These are phyloP conservation scores for Chrysolina haemoptera DNA, from an alignment of 2,888 invertebrate species.

Conservation along the genomic window DNA sequence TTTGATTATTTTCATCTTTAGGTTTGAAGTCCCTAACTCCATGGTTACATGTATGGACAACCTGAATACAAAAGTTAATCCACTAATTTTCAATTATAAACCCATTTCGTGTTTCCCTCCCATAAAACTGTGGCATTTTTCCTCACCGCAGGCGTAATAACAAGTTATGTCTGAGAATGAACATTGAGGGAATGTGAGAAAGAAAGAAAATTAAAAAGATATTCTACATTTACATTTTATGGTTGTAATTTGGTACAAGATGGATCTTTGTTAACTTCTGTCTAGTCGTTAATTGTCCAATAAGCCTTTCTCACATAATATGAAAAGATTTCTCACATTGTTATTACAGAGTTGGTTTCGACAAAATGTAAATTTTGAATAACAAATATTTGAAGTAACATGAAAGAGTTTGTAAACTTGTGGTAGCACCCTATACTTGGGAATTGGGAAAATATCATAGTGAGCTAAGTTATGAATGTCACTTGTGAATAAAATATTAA, in stretches of 20 bases:
- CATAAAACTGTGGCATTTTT: conserved; percentile 22
- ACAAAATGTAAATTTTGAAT: no score
- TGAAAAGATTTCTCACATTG: neutral
- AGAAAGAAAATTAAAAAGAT: conserved; percentile 48
- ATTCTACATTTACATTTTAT: conserved; percentile 50
- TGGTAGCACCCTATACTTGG: no score
- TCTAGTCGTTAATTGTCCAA: conserved; percentile 45
- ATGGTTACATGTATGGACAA: neutral
- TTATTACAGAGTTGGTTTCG: neutral
- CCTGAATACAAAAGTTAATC: conserved; percentile 18
- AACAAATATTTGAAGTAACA: no score
- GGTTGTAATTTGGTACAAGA: conserved; percentile 44
- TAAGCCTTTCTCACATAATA: conserved; percentile 39
- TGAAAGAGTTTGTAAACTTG: no score
- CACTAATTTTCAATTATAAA: conserved; percentile 34
- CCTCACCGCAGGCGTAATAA: conserved; percentile 13
- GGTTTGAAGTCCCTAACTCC: no score
- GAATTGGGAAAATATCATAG: no score
- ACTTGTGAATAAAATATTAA: no score
- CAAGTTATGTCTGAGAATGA: conserved; percentile 34
- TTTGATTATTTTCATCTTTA: no score
- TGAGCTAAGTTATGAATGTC: no score
- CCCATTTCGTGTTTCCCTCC: conserved; percentile 21
- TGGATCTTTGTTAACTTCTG: conserved; percentile 42
- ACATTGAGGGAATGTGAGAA: conserved; percentile 34